Conservation (phyloP, 2,888 invertebrate genomes). For the Lycaena phlaeas region DNA sequence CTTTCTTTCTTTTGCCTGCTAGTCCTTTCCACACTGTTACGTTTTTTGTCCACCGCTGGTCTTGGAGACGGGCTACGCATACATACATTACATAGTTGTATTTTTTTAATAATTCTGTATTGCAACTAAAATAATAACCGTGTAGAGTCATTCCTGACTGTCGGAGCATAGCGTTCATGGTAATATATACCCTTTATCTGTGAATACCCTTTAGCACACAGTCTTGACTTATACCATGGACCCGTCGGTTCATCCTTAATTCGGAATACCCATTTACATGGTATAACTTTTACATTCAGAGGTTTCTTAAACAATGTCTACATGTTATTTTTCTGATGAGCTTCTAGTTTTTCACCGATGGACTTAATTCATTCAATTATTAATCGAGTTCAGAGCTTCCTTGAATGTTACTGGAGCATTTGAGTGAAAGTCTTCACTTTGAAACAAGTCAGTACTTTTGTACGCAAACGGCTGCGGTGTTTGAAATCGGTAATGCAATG, state of each 20-base stretch:
- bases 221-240: not conserved
- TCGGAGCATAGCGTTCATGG: slow-evolving; percentile 18
- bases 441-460: not conserved
- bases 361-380: not conserved
- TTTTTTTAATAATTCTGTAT: too few relatives aligned
- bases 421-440: not conserved
- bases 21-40: too few relatives aligned
- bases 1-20: too few relatives aligned
- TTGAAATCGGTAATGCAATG: too few relatives aligned
- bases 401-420: not conserved
- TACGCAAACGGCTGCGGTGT: too few relatives aligned
- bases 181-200: slow-evolving; percentile 19
- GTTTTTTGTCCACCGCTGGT: too few relatives aligned
- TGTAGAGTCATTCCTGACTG: too few relatives aligned
- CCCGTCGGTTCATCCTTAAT: not conserved
- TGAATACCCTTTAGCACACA: slow-evolving; percentile 4
- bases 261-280: not conserved
- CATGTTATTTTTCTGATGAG: too few relatives aligned
- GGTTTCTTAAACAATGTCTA: not conserved
- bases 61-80: too few relatives aligned
- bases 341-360: not conserved
- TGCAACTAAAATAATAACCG: too few relatives aligned
- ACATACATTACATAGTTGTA: too few relatives aligned
- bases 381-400: not conserved
- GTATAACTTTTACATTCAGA: not conserved